A percentile compares a stretch with the other conserved stretches of the same genome.
Conservation (phyloP, 2,888 invertebrate species). For the Hydropsyche betteni region DNA sequence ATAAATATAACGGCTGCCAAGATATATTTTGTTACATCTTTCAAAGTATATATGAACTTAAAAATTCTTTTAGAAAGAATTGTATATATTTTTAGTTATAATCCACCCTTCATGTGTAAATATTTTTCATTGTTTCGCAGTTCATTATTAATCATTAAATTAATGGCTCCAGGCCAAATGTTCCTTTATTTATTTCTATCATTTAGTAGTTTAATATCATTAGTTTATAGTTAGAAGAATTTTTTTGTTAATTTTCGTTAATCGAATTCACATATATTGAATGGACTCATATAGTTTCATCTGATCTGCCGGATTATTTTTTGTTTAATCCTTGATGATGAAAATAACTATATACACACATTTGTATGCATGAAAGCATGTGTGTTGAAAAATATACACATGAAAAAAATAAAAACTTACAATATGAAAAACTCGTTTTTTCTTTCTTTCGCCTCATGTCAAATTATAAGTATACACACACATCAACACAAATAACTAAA, state of each 20-base stretch:
- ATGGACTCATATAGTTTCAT: not conserved
- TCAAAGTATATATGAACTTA: constrained; percentile 1
- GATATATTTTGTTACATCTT: constrained; percentile 22
- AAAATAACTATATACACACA: constrained; percentile 16
- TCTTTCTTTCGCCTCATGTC: not conserved
- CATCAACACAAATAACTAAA: no score
- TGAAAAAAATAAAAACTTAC: constrained; percentile 4
- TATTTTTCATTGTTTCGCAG: no score
- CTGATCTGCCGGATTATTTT: constrained; percentile 37
- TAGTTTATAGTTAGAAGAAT: constrained; percentile 50
- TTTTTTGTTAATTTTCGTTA: constrained; percentile 44
- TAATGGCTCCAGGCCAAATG: constrained; percentile 48
- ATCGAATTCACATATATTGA: constrained; percentile 22
- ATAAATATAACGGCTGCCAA: not conserved
- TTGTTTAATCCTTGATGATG: constrained; percentile 38
- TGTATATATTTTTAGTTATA: not conserved
- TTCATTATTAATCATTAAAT: constrained; percentile 23
- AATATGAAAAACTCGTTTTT: not conserved
- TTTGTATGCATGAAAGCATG: constrained; percentile 14
- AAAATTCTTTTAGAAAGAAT: constrained; percentile 40
- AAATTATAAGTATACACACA: not conserved
- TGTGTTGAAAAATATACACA: not conserved
- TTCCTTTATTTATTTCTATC: constrained; percentile 51
- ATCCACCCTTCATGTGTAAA: not conserved
- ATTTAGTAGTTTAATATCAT: constrained; percentile 49